phyloP scores from a whole-genome alignment of 2,888 invertebrate species.

The Ectropis crepuscularia region DNA sequence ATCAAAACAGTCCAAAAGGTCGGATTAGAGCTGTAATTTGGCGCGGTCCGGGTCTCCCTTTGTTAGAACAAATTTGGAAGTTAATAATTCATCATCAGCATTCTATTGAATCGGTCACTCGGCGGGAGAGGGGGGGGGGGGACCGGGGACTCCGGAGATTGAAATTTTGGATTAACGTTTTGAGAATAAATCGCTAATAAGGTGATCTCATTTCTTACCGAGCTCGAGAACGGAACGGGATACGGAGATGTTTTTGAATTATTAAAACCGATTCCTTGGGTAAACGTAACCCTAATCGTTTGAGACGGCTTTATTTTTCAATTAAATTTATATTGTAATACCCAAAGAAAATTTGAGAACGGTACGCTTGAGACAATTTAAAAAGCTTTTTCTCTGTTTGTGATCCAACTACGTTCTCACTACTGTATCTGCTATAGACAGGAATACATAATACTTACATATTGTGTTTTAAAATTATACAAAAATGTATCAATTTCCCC shows the following conservation, averaged over 20 bases:
- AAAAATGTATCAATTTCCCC: too few species aligned
- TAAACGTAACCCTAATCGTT: too few species aligned
- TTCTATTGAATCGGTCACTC: slow-evolving; percentile 32
- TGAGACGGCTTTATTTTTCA: too few species aligned
- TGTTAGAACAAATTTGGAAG: slow-evolving; percentile 46
- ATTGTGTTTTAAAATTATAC: too few species aligned
- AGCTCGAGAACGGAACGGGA: background rate
- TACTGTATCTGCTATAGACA: too few species aligned
- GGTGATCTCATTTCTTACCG: slow-evolving; percentile 20
- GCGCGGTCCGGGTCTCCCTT: slow-evolving; percentile 35
- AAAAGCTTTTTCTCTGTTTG: too few species aligned
- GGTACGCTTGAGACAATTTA: too few species aligned
- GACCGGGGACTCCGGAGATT: slow-evolving; percentile 28
- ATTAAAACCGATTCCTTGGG: background rate
- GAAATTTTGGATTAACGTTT: slow-evolving; percentile 29
- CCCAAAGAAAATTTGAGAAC: too few species aligned
- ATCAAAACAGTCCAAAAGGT: slow-evolving; percentile 22
- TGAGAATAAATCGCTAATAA: slow-evolving; percentile 29
- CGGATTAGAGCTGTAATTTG: slow-evolving; percentile 27
- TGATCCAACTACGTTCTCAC: too few species aligned
- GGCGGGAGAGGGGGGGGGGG: slow-evolving; percentile 32
- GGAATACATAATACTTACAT: too few species aligned
- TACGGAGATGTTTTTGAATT: slow-evolving; percentile 7
- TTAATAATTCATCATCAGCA: slow-evolving; percentile 47
- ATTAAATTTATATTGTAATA: too few species aligned